Conservation (phyloP, 2,113 vertebrate species). For the Myotis brandtii region DNA sequence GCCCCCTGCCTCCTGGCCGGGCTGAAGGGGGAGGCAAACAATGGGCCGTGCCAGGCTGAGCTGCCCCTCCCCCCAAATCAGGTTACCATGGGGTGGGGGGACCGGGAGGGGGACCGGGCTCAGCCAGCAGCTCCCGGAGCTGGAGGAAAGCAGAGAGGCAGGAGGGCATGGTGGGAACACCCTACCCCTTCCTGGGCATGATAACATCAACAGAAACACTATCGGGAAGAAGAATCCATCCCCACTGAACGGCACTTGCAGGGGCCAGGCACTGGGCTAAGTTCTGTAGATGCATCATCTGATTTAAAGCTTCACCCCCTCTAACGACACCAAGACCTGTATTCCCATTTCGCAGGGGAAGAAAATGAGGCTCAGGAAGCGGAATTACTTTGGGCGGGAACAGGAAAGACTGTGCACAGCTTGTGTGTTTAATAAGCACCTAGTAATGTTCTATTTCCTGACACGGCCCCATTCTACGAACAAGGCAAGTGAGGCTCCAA, state of each 20-base stretch:
- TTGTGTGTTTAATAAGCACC: background rate
- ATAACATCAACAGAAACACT: fast-evolving
- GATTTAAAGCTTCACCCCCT: background rate
- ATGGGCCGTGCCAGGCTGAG: constrained; percentile 44
- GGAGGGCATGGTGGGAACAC: background rate
- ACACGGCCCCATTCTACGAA: background rate
- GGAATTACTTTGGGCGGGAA: background rate
- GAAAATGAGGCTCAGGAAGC: background rate
- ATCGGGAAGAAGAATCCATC: background rate
- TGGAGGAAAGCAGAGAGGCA: background rate
- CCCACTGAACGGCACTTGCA: background rate
- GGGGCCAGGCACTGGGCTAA: background rate
- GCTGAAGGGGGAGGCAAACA: background rate
- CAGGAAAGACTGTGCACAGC: background rate
- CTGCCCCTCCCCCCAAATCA: constrained; percentile 13
- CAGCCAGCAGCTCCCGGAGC: background rate
- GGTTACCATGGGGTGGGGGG: background rate
- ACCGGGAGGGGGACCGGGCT: background rate
- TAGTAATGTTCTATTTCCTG: background rate
- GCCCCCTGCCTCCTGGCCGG: background rate
- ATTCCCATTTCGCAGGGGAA: background rate
- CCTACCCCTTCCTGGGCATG: background rate
- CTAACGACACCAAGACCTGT: background rate
- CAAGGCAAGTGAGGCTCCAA: background rate
- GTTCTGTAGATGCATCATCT: fast-evolving